Conservation (phyloP, 2,797 vertebrate species). For the Parauchenoglanis ngamensis region DNA sequence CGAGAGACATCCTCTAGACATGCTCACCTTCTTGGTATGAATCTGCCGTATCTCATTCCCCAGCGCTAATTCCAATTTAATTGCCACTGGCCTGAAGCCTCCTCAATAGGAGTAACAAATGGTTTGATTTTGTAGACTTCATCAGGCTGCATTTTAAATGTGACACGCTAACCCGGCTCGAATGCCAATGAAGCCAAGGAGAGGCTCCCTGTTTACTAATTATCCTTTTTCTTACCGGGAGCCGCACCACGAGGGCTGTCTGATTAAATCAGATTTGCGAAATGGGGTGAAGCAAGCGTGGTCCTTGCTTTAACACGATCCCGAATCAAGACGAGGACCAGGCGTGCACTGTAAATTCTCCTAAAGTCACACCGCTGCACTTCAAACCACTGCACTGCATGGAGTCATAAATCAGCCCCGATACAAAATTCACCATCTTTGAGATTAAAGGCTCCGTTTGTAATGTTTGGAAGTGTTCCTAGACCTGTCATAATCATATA, state of each 20-base stretch:
- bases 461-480: not conserved
- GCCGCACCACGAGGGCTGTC: constrained; percentile 96
- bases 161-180: constrained; percentile 98
- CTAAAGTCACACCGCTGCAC: constrained; percentile 71
- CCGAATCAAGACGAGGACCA: constrained; percentile 77
- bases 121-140: constrained; percentile 99
- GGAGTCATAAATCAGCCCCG: not conserved
- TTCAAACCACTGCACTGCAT: not conserved
- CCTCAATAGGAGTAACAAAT: constrained; percentile 99
- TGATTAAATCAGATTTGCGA: constrained; percentile 99
- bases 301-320: constrained; percentile 90
- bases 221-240: constrained; percentile 90
- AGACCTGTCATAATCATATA: not conserved
- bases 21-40: constrained; percentile 83
- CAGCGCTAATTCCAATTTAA: constrained; percentile 99
- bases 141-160: constrained; percentile 99
- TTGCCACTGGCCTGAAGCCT: constrained; percentile 99
- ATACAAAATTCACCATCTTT: not conserved
- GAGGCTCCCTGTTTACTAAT: constrained; percentile 99
- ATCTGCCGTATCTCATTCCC: constrained; percentile 82
- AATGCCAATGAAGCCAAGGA: constrained; percentile 99
- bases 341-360: constrained; percentile 79
- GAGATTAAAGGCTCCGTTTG: not conserved
- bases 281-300: constrained; percentile 80
- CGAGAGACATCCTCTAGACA: constrained; percentile 81